Base-by-base conservation (phyloP, 37 sponge, comb jelly and placozoan species). In the Cliona cf. orientalis region DNA sequence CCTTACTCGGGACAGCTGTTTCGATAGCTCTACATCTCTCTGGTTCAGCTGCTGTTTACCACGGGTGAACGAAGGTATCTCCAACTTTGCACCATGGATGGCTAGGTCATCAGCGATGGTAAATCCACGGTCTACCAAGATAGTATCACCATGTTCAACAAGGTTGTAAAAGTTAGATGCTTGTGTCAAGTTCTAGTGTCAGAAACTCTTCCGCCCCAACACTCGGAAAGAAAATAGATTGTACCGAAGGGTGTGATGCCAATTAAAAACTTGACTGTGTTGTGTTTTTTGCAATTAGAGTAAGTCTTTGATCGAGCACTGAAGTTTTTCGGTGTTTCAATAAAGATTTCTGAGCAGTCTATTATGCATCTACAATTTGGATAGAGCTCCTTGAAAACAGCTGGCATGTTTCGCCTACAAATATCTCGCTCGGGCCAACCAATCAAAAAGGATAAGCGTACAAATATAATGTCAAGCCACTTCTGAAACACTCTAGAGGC, bases 211-310 rank as follows among this genome's bases (percentile, higher is more conserved):
- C 80, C 69, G 31, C 80, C 69, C 80, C 80, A 79, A 23, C 67
- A 65, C n/a, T 65, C 6, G 39, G 73, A 82, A 3, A 82, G 23
- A 49, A 75, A 83, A 26, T 34, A 75, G 11, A 75, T 63, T 61
- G 75, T 44, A 22, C 84, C 74, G 19, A 29, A 19, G 23, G 84
- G 84, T 12, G 84, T 76, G 63, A 83, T 83, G 0, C 58, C 74
- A 3, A 83, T 58, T 17, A 83, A 37, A 83, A 75, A 83, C 58
- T 83, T 83, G 7, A 75, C 56, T 9, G 84, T 83, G 36, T 83
- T 83, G 38, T 71, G 74, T 26, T 29, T 14, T 37, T 58, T 71
- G 68, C 80, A 80, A 33, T 63, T 80, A 34, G 85, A 84, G 26
- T 76, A 84, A 5, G 85, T 76, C 0, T 83, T 55, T 2, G 3